Conservation (phyloP, 2,888 invertebrate genomes). For the Trissolcus japonicus region DNA sequence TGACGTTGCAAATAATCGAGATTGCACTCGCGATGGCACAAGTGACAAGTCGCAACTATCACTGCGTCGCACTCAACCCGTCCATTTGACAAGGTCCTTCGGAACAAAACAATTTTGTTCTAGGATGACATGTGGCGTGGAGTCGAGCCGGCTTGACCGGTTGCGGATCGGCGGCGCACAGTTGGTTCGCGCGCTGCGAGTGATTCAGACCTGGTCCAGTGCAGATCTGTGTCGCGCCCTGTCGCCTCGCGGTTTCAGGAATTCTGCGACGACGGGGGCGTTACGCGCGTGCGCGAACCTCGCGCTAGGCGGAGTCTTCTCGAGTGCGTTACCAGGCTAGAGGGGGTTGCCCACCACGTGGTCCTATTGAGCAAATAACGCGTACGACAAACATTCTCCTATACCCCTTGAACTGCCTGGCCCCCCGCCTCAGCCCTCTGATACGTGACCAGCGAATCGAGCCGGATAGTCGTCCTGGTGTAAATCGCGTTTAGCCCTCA, state of each 20-base stretch:
- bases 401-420: conserved; percentile 48
- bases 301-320: conserved; percentile 62
- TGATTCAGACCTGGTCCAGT: conserved; percentile 51
- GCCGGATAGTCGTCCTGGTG: conserved; percentile 68
- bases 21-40: conserved; percentile 15
- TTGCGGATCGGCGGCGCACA: conserved; percentile 26
- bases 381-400: conserved; percentile 72
- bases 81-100: background rate
- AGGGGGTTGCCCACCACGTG: conserved; percentile 70
- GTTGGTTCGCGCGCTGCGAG: conserved; percentile 42
- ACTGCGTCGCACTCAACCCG: background rate
- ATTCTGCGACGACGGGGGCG: conserved; percentile 60
- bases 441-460: conserved; percentile 56
- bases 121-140: background rate
- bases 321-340: conserved; percentile 34
- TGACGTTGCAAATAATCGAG: background rate
- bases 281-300: conserved; percentile 64
- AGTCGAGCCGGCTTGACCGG: conserved; percentile 13
- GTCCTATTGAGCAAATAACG: conserved; percentile 75
- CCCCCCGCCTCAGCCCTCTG: conserved; percentile 19
- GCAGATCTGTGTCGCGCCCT: conserved; percentile 52
- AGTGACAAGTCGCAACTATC: conserved; percentile 8
- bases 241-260: conserved; percentile 36
- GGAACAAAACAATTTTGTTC: background rate
- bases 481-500: conserved; percentile 73